Evolutionary conservation across 2,797 vertebrate species (phyloP), one percentile per base, ranked within the genome.

Genomic region (Carduelis carduelis): DNA sequence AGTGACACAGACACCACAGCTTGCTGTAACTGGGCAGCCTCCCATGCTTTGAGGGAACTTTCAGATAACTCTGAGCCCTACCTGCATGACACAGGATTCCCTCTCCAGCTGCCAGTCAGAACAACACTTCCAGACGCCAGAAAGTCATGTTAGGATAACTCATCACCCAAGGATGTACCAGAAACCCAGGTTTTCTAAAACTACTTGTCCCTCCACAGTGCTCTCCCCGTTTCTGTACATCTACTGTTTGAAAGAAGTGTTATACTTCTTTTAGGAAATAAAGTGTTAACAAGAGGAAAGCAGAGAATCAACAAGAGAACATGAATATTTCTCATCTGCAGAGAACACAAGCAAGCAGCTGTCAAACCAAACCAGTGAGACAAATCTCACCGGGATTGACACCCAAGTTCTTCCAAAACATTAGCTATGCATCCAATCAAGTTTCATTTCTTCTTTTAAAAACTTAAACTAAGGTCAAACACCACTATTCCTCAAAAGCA

Each of bases 201-300:
- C 60, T 46, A 57, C 34, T 77, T 47, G 16, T 64, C 20, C 72
- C 41, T 83, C 43, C 91, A 43, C 55, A 78, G 34, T 47, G 53
- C 65, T 92, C 44, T 87, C 66, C 52, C 56, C 44, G 0, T 46
- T 94, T 90, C 61, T 72, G 26, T 41, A 59, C 15, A 17, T 46
- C 44, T 83, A 2, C 16, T 59, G 28, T 46, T 90, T 86, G 32
- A 60, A 79, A 59, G 20, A 44, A 15, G 27, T 65, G 41, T 80
- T 87, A 59, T 2, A 2, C 8, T 22, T 44, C 14, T 37, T 61
- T 28, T 46, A 70, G 68, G 68, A 90, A 94, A 86, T 20, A 24
- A 68, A 41, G 59, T 13, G 56, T 91, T 94, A 96, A 88, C 39
- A 88, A 59, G 80, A 94, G 80, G 66, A 82, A 69, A 85, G 60